Percentiles rank a stretch among this genome's conserved stretches.
phyloP scores from a whole-genome alignment of 2,888 invertebrate species.

The Pachymerium ferrugineum region DNA sequence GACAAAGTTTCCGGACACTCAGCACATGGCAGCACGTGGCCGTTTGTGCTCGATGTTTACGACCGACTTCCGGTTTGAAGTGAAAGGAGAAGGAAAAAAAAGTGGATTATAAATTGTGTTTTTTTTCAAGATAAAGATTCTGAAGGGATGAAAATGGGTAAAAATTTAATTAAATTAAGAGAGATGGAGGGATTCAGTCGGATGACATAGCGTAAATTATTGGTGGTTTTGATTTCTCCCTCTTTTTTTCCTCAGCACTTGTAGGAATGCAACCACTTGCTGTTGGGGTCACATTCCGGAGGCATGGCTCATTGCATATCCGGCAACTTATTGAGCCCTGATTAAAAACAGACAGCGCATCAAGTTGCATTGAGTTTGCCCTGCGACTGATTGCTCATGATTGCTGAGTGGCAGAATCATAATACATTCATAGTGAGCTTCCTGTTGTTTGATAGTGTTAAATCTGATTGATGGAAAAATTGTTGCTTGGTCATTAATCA shows the following conservation, averaged over 20 bases:
- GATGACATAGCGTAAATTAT: not conserved
- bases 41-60: not conserved
- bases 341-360: not conserved
- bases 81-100: not conserved
- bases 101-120: constrained; percentile 15
- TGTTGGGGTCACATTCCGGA: not conserved
- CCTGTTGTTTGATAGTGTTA: not conserved
- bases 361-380: not conserved
- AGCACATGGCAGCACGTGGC: constrained; percentile 1
- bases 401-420: not conserved
- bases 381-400: not conserved
- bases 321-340: not conserved
- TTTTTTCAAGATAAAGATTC: too few species aligned
- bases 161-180: not conserved
- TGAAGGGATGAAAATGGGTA: too few species aligned
- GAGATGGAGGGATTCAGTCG: not conserved
- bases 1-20: not conserved
- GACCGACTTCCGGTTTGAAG: not conserved
- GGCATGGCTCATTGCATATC: not conserved
- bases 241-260: not conserved
- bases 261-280: not conserved
- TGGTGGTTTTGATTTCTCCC: not conserved
- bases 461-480: not conserved
- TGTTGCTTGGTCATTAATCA: not conserved
- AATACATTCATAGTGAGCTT: not conserved